Conservation (phyloP, 2,113 vertebrate species). For the Accipiter virgatus region DNA sequence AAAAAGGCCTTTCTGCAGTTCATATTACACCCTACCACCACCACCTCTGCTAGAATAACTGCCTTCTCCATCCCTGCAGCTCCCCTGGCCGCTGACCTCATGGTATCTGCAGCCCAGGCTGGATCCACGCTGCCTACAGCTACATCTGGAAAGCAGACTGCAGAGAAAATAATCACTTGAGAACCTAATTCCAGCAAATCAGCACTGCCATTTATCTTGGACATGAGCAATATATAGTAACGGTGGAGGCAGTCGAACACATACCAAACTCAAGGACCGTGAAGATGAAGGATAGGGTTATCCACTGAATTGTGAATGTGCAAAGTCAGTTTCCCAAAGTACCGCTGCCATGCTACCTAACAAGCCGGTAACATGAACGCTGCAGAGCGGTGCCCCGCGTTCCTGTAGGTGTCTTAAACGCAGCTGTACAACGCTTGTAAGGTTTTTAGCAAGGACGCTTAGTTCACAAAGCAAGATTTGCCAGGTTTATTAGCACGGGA, state of each 20-base stretch:
- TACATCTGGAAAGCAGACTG: background rate
- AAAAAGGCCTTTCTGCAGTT: background rate
- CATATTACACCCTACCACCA: background rate
- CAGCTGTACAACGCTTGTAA: background rate
- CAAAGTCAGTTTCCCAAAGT: background rate
- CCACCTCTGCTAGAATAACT: background rate
- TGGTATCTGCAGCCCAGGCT: background rate
- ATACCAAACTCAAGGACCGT: background rate
- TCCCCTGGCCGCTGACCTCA: background rate
- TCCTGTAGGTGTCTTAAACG: background rate
- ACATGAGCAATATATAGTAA: background rate
- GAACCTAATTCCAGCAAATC: background rate
- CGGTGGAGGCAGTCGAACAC: background rate
- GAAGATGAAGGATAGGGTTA: background rate
- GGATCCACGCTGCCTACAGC: background rate
- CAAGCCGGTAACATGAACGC: fast-evolving
- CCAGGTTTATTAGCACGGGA: background rate
- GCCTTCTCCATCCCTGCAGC: background rate
- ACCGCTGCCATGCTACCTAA: background rate
- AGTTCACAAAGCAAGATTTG: background rate
- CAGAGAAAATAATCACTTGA: background rate
- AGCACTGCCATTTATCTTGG: background rate
- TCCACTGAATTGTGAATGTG: background rate
- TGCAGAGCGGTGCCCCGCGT: fast-evolving
- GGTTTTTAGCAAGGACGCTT: background rate